Base-by-base conservation (phyloP, 2,113 vertebrate genomes). In the Alouatta palliata region DNA sequence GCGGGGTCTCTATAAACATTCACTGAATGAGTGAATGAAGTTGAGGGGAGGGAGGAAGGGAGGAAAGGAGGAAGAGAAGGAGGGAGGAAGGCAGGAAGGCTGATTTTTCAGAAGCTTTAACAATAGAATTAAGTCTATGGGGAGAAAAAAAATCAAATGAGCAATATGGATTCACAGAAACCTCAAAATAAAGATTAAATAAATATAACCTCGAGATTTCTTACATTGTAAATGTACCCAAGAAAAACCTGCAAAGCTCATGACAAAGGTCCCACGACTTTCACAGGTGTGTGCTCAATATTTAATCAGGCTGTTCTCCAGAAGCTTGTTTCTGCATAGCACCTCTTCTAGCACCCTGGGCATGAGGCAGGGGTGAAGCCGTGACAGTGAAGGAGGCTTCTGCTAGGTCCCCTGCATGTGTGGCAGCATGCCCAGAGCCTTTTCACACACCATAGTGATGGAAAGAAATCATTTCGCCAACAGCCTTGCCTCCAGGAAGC, bases 81-180 rank as follows among this genome's bases (percentile, higher is more conserved):
- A 16, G 6, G 25, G 23, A 32, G 52, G 52, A 6, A 3, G 7
- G 14, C 1, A 76, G 71, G 37, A 85, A 85, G 79, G 25, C 47
- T 73, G 61, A 76, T 35, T 79, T 83, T n/a, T 81, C 52, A 86
- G 86, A 97, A 82, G 13, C n/a, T 81, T 88, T 58, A 54, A 73
- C 16, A 52, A 73, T 27, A 94, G 21, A n/a, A 58, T 47, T 66
- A 87, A 64, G 35, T 75, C 56, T 25, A 47, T 4, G 8, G 73
- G 43, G 66, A 96, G 30, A 43, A 88, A 76, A 76, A 84, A 76
- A 84, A 77, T 70, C 43, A 91, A 75, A 71, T 13, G 13, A 91
- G 61, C 25, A 66, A 43, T 47, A n/a, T 94, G 40, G 27, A 92
- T 68, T 40, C 49, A 12, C 11, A 82, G 85, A 73, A 83, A 68